phyloP scores from a whole-genome alignment of 2,113 vertebrate species.

The Bolborhynchus lineola region DNA sequence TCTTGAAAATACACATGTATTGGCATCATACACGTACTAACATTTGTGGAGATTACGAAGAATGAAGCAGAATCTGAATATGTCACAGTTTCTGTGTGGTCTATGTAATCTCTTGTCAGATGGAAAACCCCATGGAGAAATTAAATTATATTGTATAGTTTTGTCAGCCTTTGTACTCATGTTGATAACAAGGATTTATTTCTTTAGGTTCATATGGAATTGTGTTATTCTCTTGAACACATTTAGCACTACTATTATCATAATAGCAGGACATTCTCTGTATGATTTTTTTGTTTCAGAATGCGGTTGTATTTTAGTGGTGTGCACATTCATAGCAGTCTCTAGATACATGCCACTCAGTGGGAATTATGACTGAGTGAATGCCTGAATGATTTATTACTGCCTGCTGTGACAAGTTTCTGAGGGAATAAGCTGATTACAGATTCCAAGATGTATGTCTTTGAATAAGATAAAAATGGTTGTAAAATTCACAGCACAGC shows the following conservation, averaged over 20 bases:
- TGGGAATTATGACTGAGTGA: not conserved
- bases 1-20: not conserved
- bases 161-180: not conserved
- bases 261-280: not conserved
- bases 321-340: not conserved
- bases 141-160: not conserved
- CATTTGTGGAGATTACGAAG: not conserved
- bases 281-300: not conserved
- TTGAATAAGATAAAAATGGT: not conserved
- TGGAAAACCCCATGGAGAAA: not conserved
- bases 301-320: not conserved
- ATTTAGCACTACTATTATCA: not conserved
- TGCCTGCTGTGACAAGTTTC: not conserved
- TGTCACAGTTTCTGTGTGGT: not conserved
- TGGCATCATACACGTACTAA: not conserved
- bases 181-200: not conserved
- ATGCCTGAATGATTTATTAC: constrained; percentile 25
- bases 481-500: not conserved
- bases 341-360: not conserved
- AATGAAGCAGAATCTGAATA: not conserved
- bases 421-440: not conserved
- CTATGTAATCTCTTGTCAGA: not conserved
- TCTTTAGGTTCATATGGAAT: not conserved
- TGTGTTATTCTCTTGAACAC: not conserved
- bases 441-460: not conserved